Evolutionary conservation across 2,888 invertebrate genomes (phyloP).

Genomic region (Megaustenia siamemsis): DNA sequence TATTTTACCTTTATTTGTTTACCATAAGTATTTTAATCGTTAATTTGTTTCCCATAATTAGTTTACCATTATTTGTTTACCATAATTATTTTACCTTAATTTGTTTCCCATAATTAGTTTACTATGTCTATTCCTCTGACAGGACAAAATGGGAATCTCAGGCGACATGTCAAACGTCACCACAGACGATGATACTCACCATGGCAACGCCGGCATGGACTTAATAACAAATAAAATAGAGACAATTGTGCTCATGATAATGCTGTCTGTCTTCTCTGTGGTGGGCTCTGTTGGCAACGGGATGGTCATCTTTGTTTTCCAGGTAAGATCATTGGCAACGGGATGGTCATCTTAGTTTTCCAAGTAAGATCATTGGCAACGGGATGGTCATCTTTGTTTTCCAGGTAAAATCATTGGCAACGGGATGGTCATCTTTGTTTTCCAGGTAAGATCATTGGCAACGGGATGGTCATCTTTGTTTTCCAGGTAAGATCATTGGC

Average conservation of each 20-base stretch:
- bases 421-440: constrained; percentile 71
- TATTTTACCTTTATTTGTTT: too few species aligned
- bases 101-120: too few species aligned
- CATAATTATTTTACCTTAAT: too few species aligned
- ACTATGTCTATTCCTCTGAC: too few species aligned
- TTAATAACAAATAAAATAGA: too few species aligned
- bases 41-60: too few species aligned
- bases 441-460: constrained; percentile 65
- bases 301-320: constrained; percentile 71
- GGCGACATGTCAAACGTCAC: too few species aligned
- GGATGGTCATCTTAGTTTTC: constrained; percentile 72
- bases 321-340: constrained; percentile 66
- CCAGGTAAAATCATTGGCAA: constrained; percentile 66
- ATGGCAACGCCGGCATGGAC: too few species aligned
- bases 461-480: constrained; percentile 71
- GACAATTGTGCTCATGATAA: constrained; percentile 61
- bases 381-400: constrained; percentile 72
- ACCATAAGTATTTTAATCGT: too few species aligned
- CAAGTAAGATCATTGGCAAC: constrained; percentile 65
- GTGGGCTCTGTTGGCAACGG: constrained; percentile 72
- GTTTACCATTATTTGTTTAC: too few species aligned
- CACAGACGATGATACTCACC: too few species aligned
- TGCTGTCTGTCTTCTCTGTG: constrained; percentile 64
- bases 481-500: constrained; percentile 65
- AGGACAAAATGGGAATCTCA: too few species aligned